Base-by-base conservation (phyloP, 2,888 invertebrate genomes). In the Pseudococcus jackbeardsleyi region DNA sequence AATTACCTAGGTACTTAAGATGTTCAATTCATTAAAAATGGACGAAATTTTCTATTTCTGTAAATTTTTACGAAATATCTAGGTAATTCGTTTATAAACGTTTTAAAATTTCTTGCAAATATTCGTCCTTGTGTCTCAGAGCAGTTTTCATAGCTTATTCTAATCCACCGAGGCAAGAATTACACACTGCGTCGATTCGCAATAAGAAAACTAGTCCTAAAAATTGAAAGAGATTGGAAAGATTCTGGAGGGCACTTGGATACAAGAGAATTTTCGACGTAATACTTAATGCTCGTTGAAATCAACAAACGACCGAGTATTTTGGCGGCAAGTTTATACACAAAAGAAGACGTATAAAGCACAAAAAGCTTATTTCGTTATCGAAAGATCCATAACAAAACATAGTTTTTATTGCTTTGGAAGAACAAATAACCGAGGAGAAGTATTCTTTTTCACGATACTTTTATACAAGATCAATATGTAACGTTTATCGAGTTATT, bases 401-500 rank as follows among this genome's bases (percentile, higher is more conserved):
- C 79, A 79, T 39, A 15, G 42, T 79, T 79, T 42, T 79, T 72
- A 42, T 79, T 79, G 79, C 79, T 79, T 17, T 8, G 42, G 42
- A 42, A 79, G 42, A 79, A 79, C 79, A 79, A 79, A 79, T 79
- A 79, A 79, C 33, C 22, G n/a, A 72, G 33, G n/a, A 72, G 33
- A 72, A 72, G 68, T 72, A 72, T 72, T 33, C 68, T 72, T 33
- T 22, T 33, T 59, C 19, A 9, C 59, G 59, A 59, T 59, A 59
- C 19, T 59, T 19, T n/a, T 59, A 46, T 9, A 19, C 79, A 79
- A 79, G 79, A 79, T 79, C 79, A 42, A 79, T 79, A 42, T 33
- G 79, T 79, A 42, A 42, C 79, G 79, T 79, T 79, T 79, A 79
- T 79, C 79, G 42, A 79, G 79, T 79, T 79, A 79, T 79, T 79